Conservation (phyloP, 2,113 vertebrate species). For the Lycaon pictus region DNA sequence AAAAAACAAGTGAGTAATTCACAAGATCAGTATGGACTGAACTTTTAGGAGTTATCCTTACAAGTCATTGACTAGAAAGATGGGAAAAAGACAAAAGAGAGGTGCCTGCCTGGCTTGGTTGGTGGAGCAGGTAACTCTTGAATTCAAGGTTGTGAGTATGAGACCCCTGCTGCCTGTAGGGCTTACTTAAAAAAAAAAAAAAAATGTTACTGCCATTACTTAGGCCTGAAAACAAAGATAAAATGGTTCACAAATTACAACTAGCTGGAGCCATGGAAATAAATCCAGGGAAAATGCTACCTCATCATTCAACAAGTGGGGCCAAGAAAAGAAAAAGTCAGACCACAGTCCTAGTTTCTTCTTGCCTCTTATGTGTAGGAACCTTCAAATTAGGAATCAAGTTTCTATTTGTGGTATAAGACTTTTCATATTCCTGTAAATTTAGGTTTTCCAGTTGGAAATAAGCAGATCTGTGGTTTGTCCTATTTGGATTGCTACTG, state of each 20-base stretch:
- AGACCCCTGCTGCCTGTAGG: background rate
- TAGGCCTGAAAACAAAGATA: constrained; percentile 40
- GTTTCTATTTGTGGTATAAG: background rate
- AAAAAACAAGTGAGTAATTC: constrained; percentile 46
- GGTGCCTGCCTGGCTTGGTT: background rate
- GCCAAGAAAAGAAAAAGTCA: constrained; percentile 42
- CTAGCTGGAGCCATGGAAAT: constrained; percentile 31
- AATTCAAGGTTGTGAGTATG: background rate
- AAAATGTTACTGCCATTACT: constrained; percentile 16
- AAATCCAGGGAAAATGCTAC: constrained; percentile 30
- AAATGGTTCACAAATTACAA: constrained; percentile 53
- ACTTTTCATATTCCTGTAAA: constrained; percentile 48
- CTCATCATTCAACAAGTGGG: background rate
- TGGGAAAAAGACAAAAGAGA: background rate
- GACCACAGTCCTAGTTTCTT: background rate
- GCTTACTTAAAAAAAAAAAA: background rate
- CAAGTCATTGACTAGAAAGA: constrained; percentile 47
- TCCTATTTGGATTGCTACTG: background rate
- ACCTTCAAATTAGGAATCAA: constrained; percentile 41
- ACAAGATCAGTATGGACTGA: background rate
- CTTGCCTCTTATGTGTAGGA: background rate
- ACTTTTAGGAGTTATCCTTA: constrained; percentile 9
- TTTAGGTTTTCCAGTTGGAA: constrained; percentile 28
- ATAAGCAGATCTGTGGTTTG: constrained; percentile 48
- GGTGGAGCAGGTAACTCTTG: background rate